These are phyloP conservation scores for Coccyzus lansbergi DNA, from an alignment of 2,797 vertebrate genomes.

Conservation along the genomic window DNA sequence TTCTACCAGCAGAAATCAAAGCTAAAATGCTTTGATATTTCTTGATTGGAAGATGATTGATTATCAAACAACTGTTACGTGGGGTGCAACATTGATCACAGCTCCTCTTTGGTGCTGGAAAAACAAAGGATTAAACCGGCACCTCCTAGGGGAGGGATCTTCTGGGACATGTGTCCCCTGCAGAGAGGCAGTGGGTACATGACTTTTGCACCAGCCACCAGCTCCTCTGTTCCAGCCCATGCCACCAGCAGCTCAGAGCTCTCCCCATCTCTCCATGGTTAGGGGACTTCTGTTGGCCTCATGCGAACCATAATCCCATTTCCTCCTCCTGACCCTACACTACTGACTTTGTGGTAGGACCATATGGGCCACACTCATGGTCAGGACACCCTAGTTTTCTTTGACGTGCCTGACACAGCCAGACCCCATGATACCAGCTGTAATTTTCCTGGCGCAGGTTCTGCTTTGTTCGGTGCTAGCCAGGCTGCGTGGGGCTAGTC, in stretches of 20 bases:
- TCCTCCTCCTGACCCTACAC: neutral
- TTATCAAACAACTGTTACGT: neutral
- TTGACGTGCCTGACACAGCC: neutral
- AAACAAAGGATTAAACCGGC: neutral
- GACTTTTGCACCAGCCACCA: neutral
- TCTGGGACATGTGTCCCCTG: neutral
- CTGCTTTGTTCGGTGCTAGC: conserved; percentile 37
- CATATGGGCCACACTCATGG: neutral
- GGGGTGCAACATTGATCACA: neutral
- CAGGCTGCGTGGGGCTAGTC: conserved; percentile 22
- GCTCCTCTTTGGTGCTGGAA: neutral
- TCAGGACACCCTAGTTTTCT: neutral
- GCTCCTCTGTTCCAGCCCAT: neutral
- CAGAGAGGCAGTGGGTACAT: neutral
- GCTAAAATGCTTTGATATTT: conserved; percentile 6
- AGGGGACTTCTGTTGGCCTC: neutral
- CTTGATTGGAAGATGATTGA: neutral
- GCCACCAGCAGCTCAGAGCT: neutral
- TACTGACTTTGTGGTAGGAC: neutral
- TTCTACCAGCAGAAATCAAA: neutral
- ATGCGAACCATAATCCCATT: neutral
- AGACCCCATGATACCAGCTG: neutral
- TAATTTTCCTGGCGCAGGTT: conserved; percentile 9
- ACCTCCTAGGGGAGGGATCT: neutral
- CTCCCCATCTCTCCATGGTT: neutral